Percentiles rank a stretch among this genome's conserved stretches.
Evolutionary conservation across 2,888 invertebrate genomes (phyloP).

Genomic region (Panzeria rudis): DNA sequence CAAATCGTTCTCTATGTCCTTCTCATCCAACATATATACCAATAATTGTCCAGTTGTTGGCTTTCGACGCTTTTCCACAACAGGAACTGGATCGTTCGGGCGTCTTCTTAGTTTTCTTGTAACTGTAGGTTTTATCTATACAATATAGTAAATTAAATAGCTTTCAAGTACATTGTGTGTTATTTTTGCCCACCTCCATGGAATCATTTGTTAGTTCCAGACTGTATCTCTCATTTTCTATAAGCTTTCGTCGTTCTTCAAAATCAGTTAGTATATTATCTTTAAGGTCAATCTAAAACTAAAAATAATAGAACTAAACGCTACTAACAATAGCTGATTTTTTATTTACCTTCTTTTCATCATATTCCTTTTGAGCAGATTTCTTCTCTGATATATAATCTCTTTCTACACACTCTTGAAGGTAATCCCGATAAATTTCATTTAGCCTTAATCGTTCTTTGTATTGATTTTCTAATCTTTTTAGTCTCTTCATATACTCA

Average conservation of each 20-base stretch:
- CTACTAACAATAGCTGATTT: neutral
- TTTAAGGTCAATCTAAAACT: slow-evolving; percentile 87
- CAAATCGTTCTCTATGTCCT: slow-evolving; percentile 94
- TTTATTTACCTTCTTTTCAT: slow-evolving; percentile 91
- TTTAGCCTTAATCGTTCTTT: slow-evolving; percentile 92
- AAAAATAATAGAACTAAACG: neutral
- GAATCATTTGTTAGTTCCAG: slow-evolving; percentile 96
- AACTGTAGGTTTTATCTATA: slow-evolving; percentile 95
- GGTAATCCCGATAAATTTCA: slow-evolving; percentile 90
- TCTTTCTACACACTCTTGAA: slow-evolving; percentile 93
- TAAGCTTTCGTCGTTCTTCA: slow-evolving; percentile 95
- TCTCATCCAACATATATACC: slow-evolving; percentile 93
- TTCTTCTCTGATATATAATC: slow-evolving; percentile 95
- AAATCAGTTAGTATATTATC: slow-evolving; percentile 95
- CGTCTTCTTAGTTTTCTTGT: slow-evolving; percentile 95
- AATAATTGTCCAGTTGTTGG: slow-evolving; percentile 93
- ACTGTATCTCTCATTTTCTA: slow-evolving; percentile 93
- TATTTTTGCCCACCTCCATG: slow-evolving; percentile 86
- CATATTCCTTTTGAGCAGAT: slow-evolving; percentile 95
- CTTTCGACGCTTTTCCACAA: slow-evolving; percentile 93
- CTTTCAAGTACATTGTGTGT: slow-evolving; percentile 3
- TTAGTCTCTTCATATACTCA: slow-evolving; percentile 92
- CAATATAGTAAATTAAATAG: slow-evolving; percentile 22
- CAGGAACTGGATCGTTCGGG: slow-evolving; percentile 96
- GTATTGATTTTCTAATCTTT: slow-evolving; percentile 91